phyloP scores from a whole-genome alignment of 2,888 invertebrate species.

The Lasioglossum malachurum region DNA sequence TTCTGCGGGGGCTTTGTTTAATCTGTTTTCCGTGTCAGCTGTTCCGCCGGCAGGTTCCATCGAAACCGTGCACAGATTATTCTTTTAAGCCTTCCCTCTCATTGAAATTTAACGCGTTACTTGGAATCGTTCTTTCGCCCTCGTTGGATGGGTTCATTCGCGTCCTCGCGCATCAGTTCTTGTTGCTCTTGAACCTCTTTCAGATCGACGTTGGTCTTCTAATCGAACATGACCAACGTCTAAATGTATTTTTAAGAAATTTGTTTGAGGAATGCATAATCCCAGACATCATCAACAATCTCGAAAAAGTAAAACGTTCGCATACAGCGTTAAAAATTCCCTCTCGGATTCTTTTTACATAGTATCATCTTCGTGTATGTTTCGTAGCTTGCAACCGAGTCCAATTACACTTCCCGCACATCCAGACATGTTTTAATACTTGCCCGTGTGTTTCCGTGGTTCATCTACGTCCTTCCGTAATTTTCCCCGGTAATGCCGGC shows the following conservation, averaged over 20 bases:
- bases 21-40: not conserved
- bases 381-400: not conserved
- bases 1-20: conserved; percentile 15
- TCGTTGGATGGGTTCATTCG: too few relatives aligned
- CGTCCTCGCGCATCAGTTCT: too few relatives aligned
- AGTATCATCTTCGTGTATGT: not conserved
- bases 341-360: not conserved
- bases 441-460: not conserved
- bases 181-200: too few relatives aligned
- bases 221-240: too few relatives aligned
- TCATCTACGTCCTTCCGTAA: conserved; percentile 3
- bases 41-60: not conserved
- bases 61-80: not conserved
- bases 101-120: not conserved
- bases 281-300: too few relatives aligned
- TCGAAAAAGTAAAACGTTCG: not conserved
- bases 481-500: not conserved
- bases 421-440: not conserved
- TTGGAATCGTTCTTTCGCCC: not conserved
- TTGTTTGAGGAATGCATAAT: too few relatives aligned
- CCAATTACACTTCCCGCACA: not conserved
- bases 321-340: not conserved
- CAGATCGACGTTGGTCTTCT: too few relatives aligned
- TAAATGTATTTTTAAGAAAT: too few relatives aligned
- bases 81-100: not conserved